Conservation (phyloP, 1,140 invertebrate genomes). For the Phymastichus coffea region DNA sequence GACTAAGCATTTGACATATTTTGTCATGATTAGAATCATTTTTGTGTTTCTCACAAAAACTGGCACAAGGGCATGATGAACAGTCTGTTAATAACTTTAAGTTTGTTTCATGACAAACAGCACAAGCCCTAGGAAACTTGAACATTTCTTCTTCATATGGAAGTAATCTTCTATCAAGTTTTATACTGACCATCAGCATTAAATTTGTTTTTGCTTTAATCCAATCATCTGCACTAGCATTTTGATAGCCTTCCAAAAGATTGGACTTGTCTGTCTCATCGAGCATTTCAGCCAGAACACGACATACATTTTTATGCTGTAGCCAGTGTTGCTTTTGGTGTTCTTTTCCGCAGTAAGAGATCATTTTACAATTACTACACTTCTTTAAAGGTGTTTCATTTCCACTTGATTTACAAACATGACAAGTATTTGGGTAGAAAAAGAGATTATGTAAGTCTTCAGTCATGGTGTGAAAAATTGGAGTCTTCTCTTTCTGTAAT, state of each 20-base stretch:
- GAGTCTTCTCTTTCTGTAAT: neutral
- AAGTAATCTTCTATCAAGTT: conserved; percentile 32
- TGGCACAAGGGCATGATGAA: conserved; percentile 34
- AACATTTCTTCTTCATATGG: conserved; percentile 43
- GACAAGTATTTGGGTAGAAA: conserved; percentile 44
- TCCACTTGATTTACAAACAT: conserved; percentile 40
- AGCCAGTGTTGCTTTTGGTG: conserved; percentile 47
- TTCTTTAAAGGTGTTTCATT: conserved; percentile 36
- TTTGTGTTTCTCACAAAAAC: conserved; percentile 38
- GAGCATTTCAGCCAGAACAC: conserved; percentile 30
- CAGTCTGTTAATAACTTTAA: conserved; percentile 35
- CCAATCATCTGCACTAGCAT: conserved; percentile 30
- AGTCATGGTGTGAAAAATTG: neutral
- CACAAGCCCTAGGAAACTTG: conserved; percentile 40
- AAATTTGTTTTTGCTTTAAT: conserved; percentile 37
- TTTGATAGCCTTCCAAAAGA: conserved; percentile 18
- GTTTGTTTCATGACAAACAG: conserved; percentile 36
- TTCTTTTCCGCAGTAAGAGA: conserved; percentile 41
- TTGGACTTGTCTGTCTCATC: conserved; percentile 11
- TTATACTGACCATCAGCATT: conserved; percentile 36
- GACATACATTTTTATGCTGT: conserved; percentile 44
- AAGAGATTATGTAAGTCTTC: conserved; percentile 15
- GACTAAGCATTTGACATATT: conserved; percentile 30
- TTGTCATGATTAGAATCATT: conserved; percentile 29
- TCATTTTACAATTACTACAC: conserved; percentile 45